These are phyloP conservation scores for Eutrigla gurnardus DNA, from an alignment of 2,797 vertebrate genomes.

Conservation along the genomic window DNA sequence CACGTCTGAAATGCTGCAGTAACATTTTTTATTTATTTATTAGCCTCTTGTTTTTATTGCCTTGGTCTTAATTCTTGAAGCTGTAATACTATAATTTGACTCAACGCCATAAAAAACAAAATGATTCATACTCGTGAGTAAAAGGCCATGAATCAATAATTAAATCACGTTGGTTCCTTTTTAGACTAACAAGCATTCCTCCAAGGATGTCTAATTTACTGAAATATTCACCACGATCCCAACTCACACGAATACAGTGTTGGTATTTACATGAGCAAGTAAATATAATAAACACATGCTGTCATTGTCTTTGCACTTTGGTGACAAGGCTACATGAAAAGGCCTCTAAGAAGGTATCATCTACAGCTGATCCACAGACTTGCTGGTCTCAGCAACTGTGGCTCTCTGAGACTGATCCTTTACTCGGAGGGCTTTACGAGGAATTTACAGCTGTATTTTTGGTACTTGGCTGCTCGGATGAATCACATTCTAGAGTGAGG, in stretches of 20 bases:
- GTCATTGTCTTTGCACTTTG: not conserved
- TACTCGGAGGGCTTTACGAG: conserved; percentile 16
- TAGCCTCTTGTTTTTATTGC: too few relatives aligned
- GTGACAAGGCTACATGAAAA: not conserved
- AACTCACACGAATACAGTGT: conserved; percentile 5
- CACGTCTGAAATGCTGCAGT: not conserved
- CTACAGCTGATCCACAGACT: conserved; percentile 11
- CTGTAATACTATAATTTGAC: conserved; percentile 30
- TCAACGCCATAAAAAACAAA: conserved; percentile 43
- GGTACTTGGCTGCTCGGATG: conserved; percentile 24
- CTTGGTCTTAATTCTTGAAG: too few relatives aligned
- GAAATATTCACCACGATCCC: not conserved
- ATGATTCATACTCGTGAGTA: conserved; percentile 51
- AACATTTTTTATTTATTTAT: too few relatives aligned
- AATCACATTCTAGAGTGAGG: conserved; percentile 27
- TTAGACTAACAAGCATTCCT: conserved; percentile 32
- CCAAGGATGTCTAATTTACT: conserved; percentile 33
- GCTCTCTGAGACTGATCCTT: conserved; percentile 16
- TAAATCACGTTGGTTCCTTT: conserved; percentile 37
- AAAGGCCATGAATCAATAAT: conserved; percentile 51
- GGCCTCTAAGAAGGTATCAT: not conserved
- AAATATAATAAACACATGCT: not conserved
- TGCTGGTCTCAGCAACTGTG: conserved; percentile 20
- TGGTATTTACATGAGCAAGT: not conserved
- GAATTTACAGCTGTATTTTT: conserved; percentile 34